These are phyloP conservation scores for Monodelphis domestica DNA, from an alignment of 2,797 vertebrate species.

Conservation along the genomic window DNA sequence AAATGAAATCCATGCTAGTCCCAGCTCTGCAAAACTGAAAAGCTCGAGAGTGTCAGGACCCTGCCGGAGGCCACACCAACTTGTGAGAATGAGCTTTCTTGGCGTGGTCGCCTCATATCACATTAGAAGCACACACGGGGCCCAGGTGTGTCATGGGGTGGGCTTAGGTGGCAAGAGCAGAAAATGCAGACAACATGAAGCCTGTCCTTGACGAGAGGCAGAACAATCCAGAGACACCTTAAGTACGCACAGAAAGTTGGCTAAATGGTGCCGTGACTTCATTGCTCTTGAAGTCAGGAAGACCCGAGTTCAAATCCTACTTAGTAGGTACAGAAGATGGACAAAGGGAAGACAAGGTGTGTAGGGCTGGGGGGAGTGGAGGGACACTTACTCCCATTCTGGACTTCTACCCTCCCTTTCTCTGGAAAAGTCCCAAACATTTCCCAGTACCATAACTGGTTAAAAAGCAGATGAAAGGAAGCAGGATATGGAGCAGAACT, in stretches of 20 bases:
- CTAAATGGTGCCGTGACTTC: no score
- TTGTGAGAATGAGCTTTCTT: background rate
- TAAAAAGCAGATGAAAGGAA: background rate
- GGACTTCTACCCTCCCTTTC: background rate
- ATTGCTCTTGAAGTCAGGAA: no score
- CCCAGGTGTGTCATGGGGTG: background rate
- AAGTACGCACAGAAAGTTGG: background rate
- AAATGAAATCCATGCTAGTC: constrained; percentile 69
- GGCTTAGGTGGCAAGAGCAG: constrained; percentile 5
- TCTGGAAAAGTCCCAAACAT: constrained; percentile 38
- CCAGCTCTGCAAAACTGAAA: constrained; percentile 75
- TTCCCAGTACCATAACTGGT: constrained; percentile 26
- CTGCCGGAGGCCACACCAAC: background rate
- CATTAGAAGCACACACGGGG: background rate
- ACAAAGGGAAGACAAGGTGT: background rate
- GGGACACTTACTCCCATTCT: background rate
- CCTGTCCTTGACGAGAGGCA: rapidly evolving
- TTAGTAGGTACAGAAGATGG: background rate
- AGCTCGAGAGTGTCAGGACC: constrained; percentile 67
- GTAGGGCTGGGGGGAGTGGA: background rate
- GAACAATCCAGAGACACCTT: no score
- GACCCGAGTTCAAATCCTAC: no score
- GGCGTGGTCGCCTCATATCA: background rate
- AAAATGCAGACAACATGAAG: background rate
- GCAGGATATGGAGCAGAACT: no score